phyloP scores from a whole-genome alignment of 2,113 vertebrate species.

The Perca schrenkii region DNA sequence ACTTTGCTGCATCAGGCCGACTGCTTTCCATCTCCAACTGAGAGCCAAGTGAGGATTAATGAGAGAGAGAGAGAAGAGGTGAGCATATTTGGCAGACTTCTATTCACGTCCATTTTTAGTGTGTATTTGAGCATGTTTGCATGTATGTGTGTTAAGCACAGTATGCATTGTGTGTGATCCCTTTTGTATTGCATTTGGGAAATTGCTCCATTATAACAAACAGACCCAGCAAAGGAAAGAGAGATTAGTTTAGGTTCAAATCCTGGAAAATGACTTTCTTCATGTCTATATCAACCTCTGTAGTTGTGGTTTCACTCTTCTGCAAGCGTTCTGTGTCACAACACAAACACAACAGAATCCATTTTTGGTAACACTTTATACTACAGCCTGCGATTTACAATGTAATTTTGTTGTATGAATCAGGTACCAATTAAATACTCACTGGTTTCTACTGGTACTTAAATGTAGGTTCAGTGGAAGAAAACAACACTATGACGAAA shows the following conservation, averaged over 20 bases:
- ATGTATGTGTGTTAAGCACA: not conserved
- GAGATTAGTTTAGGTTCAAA: not conserved
- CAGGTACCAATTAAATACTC: not conserved
- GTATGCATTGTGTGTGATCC: not conserved
- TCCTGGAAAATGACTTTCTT: not conserved
- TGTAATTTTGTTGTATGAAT: not conserved
- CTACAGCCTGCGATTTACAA: not conserved
- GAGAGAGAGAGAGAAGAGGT: conserved; percentile 4
- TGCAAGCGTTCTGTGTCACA: not conserved
- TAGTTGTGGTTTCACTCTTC: not conserved
- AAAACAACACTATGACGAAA: not conserved
- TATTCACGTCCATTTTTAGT: not conserved
- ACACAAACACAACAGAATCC: not conserved
- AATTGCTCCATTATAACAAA: conserved; percentile 1
- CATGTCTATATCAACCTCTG: not conserved
- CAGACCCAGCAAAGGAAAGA: not conserved
- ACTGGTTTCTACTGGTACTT: not conserved
- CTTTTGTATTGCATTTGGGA: not conserved
- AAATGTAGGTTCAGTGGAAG: not conserved
- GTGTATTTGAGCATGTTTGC: not conserved
- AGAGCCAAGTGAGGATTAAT: conserved; percentile 29
- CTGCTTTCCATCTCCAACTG: conserved; percentile 17
- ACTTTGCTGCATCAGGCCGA: conserved; percentile 6
- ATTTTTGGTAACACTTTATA: not conserved
- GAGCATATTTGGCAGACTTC: conserved; percentile 24